A percentile compares a stretch with the other conserved stretches of the same genome.
These are phyloP conservation scores for Sebastes aleutianus DNA, from an alignment of 2,797 vertebrate species.

Conservation along the genomic window DNA sequence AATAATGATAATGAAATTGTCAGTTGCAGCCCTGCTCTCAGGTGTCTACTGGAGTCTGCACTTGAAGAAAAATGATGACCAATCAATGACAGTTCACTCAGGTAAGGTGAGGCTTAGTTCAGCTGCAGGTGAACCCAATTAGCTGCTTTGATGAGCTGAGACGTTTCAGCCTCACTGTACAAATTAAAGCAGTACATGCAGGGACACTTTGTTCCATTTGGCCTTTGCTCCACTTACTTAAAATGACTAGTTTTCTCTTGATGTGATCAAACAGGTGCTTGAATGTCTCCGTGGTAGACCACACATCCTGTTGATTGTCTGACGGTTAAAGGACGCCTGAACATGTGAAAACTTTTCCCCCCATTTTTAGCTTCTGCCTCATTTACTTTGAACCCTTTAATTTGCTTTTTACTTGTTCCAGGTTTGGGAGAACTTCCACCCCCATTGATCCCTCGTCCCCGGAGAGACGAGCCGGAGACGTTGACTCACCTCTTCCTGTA, in stretches of 20 bases:
- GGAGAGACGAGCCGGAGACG: neutral
- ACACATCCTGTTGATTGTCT: slow-evolving; percentile 61
- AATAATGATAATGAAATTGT: too few relatives aligned
- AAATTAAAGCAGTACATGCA: neutral
- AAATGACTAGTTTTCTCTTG: slow-evolving; percentile 7
- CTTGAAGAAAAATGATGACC: neutral
- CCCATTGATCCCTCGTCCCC: slow-evolving; percentile 19
- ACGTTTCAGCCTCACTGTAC: neutral
- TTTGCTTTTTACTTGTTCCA: slow-evolving; percentile 48
- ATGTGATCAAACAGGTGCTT: slow-evolving; percentile 33
- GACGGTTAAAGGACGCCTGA: slow-evolving; percentile 14
- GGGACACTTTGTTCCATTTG: neutral
- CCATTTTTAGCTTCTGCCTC: neutral
- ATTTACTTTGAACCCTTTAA: slow-evolving; percentile 36
- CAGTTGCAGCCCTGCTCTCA: neutral
- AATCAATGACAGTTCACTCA: neutral
- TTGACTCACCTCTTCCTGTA: slow-evolving; percentile 88
- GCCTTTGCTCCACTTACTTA: slow-evolving; percentile 11
- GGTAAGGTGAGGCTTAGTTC: neutral
- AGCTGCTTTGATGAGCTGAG: neutral
- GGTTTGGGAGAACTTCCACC: slow-evolving; percentile 14
- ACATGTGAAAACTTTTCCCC: neutral
- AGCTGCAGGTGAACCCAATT: slow-evolving; percentile 1
- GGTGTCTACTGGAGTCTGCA: neutral
- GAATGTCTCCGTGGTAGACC: slow-evolving; percentile 2